Conservation (phyloP, 2,888 invertebrate genomes). For the Hirudinaria manillensis region DNA sequence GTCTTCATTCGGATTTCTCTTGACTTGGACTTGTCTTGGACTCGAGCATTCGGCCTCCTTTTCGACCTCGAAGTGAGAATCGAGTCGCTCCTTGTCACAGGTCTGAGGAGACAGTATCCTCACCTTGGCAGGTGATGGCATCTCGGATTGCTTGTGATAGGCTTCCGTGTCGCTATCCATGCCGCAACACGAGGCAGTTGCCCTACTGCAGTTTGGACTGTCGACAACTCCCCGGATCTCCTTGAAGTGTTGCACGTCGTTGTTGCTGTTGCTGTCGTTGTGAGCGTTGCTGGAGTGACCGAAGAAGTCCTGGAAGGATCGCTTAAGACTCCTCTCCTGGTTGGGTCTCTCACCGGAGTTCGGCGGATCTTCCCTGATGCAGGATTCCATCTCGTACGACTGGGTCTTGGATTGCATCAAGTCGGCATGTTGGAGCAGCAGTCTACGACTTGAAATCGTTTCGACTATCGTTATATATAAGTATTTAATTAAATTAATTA, state of each 20-base stretch:
- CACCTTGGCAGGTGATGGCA: constrained; percentile 1
- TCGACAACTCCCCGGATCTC: not conserved
- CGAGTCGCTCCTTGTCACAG: not conserved
- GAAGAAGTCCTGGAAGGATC: not conserved
- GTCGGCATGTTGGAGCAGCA: constrained; percentile 10
- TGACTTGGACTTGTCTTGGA: not conserved
- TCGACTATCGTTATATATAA: not conserved
- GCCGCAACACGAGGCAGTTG: not conserved
- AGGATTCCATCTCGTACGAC: not conserved
- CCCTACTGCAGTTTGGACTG: not conserved
- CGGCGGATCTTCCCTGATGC: not conserved
- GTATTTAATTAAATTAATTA: not conserved
- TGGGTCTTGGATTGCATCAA: not conserved
- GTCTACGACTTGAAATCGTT: not conserved
- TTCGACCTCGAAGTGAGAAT: not conserved
- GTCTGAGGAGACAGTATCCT: not conserved
- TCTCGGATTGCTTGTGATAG: constrained; percentile 4
- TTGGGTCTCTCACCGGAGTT: not conserved
- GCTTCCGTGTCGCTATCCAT: not conserved
- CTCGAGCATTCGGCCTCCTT: not conserved
- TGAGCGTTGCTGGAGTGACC: not conserved
- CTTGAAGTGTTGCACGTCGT: not conserved
- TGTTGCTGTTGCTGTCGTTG: not conserved
- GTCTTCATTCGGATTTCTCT: not conserved
- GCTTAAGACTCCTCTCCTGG: not conserved